These are phyloP conservation scores for Caenorhabditis zanzibari DNA, from an alignment of 2,888 invertebrate genomes.

Conservation along the genomic window DNA sequence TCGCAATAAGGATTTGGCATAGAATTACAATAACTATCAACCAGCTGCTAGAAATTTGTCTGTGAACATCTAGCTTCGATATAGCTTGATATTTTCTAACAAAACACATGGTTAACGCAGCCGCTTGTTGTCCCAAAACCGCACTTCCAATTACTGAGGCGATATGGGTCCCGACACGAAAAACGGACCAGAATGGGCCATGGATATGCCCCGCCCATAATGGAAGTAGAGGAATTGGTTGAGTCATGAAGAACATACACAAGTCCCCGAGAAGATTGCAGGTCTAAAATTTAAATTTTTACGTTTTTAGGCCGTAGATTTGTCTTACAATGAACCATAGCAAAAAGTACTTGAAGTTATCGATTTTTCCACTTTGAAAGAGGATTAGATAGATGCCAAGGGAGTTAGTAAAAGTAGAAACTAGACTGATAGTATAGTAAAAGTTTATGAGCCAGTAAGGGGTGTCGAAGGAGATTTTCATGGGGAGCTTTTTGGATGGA, in stretches of 20 bases:
- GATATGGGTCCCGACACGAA: slow-evolving; percentile 16
- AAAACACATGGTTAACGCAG: slow-evolving; percentile 47
- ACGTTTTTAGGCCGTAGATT: neutral
- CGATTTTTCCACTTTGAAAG: slow-evolving; percentile 50
- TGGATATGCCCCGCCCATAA: slow-evolving; percentile 46
- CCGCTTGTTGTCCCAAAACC: slow-evolving; percentile 31
- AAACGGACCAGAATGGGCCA: slow-evolving; percentile 39
- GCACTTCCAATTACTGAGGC: slow-evolving; percentile 31
- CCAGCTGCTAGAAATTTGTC: neutral
- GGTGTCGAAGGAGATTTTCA: slow-evolving; percentile 34
- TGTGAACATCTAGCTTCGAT: slow-evolving; percentile 20
- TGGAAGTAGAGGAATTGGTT: slow-evolving; percentile 42
- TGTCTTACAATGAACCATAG: slow-evolving; percentile 53
- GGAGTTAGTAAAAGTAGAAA: slow-evolving; percentile 17
- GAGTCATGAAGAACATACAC: slow-evolving; percentile 35
- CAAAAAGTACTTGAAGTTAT: slow-evolving; percentile 43
- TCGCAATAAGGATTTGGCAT: neutral
- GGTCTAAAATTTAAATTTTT: slow-evolving; percentile 6
- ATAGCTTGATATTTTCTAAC: slow-evolving; percentile 49
- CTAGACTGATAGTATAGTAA: slow-evolving; percentile 20
- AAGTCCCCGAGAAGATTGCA: slow-evolving; percentile 25
- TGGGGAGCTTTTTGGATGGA: neutral
- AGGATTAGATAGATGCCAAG: slow-evolving; percentile 32
- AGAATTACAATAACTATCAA: neutral
- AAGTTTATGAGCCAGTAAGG: slow-evolving; percentile 46